A percentile compares a stretch with the other conserved stretches of the same genome.
Conservation (phyloP, 2,888 invertebrate genomes). For the Drosophila siamana region DNA sequence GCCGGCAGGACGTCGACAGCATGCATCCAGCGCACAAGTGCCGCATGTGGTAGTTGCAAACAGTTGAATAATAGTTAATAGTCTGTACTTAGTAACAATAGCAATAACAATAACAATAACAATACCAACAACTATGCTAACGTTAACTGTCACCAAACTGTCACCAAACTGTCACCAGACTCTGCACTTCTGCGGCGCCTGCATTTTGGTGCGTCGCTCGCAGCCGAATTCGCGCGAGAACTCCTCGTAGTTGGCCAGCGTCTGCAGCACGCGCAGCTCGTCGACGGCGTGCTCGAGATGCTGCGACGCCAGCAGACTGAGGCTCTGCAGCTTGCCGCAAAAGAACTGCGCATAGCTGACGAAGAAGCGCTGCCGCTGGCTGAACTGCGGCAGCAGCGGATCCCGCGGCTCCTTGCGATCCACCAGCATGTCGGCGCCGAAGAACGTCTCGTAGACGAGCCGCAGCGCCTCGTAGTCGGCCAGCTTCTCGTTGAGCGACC, state of each 20-base stretch:
- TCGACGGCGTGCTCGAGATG: conserved; percentile 79
- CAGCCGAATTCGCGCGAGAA: conserved; percentile 80
- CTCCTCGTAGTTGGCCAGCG: conserved; percentile 82
- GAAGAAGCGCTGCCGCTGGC: conserved; percentile 79
- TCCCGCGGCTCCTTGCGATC: conserved; percentile 57
- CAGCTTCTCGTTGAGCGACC: conserved; percentile 80
- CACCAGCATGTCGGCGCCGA: conserved; percentile 52
- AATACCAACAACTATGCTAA: too few relatives aligned
- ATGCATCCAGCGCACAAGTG: conserved; percentile 77
- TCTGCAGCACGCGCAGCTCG: conserved; percentile 81
- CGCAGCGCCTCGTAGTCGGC: conserved; percentile 83
- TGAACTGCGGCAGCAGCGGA: conserved; percentile 70
- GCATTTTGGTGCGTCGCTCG: conserved; percentile 79
- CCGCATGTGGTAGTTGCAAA: conserved; percentile 77
- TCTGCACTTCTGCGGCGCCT: conserved; percentile 75
- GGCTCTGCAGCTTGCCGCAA: conserved; percentile 76
- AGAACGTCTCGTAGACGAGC: conserved; percentile 78
- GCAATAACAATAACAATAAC: too few relatives aligned
- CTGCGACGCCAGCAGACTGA: conserved; percentile 54
- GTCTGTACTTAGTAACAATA: too few relatives aligned
- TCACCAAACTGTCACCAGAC: conserved; percentile 81
- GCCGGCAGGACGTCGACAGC: conserved; percentile 44
- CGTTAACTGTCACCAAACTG: too few relatives aligned
- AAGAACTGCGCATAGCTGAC: conserved; percentile 83
- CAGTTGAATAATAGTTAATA: too few relatives aligned